phyloP scores from a whole-genome alignment of 1,140 invertebrate species.

The Propsilocerus akamusi region DNA sequence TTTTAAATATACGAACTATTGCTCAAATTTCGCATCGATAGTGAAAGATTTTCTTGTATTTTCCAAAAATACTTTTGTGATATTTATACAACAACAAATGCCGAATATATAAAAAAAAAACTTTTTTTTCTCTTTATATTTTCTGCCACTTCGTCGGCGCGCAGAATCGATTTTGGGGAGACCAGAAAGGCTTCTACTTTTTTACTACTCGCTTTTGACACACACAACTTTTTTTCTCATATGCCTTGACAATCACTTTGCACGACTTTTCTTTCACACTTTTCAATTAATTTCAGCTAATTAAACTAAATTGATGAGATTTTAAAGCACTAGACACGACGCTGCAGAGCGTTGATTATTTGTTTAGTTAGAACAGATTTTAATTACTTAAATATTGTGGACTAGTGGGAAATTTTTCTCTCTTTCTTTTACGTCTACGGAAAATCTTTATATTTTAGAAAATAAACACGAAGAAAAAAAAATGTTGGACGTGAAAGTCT shows the following conservation, averaged over 20 bases:
- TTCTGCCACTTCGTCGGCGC: background rate
- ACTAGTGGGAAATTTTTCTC: background rate
- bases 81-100: no score
- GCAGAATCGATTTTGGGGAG: slow-evolving; percentile 6
- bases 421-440: background rate
- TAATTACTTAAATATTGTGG: background rate
- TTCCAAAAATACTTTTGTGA: no score
- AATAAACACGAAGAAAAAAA: no score
- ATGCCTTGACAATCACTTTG: background rate
- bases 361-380: background rate
- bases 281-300: slow-evolving; percentile 9
- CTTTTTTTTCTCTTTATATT: background rate
- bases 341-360: no score
- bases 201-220: background rate
- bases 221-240: background rate
- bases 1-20: no score
- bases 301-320: background rate
- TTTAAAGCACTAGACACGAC: background rate
- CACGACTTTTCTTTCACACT: slow-evolving; percentile 4
- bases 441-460: no score
- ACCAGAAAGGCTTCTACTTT: slow-evolving; percentile 6
- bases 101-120: no score
- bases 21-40: no score
- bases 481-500: background rate
- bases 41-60: no score